Conservation (phyloP, 2,113 vertebrate genomes). For the Hystrix cristata region DNA sequence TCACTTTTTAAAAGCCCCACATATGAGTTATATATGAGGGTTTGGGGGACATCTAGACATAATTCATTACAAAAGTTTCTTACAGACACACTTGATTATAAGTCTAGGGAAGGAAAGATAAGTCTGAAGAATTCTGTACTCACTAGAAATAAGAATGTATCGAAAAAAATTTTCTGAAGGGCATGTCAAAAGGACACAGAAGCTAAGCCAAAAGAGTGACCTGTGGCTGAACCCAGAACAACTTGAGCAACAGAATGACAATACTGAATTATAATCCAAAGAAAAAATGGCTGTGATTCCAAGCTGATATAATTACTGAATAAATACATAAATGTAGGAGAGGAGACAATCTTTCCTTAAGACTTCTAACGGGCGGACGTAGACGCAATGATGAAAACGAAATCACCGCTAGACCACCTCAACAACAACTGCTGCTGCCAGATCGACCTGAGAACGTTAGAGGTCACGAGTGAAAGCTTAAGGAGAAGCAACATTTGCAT, state of each 20-base stretch:
- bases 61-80: background rate
- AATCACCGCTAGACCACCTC: no score
- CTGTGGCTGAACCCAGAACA: background rate
- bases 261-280: background rate
- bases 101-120: background rate
- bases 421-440: no score
- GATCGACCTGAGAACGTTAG: no score
- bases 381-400: no score
- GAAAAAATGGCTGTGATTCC: no score
- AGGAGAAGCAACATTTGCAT: background rate
- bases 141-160: background rate
- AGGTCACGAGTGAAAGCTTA: background rate
- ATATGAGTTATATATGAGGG: background rate
- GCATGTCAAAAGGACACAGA: background rate
- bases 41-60: background rate
- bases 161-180: background rate
- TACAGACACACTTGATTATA: background rate
- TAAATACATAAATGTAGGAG: no score
- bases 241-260: background rate
- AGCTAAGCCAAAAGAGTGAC: background rate
- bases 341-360: no score
- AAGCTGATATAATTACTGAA: no score
- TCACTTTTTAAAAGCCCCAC: background rate
- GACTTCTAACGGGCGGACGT: no score
- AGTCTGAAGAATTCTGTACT: background rate